Base-by-base conservation (phyloP, 2,113 vertebrate genomes). In the Cacatua alba region DNA sequence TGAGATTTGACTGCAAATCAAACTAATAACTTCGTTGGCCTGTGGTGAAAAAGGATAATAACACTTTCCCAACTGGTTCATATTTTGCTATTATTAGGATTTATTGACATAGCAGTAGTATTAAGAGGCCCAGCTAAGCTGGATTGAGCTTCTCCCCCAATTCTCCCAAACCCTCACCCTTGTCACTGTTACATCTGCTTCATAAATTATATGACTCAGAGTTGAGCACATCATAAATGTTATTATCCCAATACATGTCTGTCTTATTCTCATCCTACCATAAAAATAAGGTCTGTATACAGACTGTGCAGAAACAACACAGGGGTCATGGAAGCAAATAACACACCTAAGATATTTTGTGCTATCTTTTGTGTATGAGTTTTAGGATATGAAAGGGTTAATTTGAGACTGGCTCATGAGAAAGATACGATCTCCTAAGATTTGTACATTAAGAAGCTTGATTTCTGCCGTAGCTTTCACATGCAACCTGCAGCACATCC, bases 11-110 rank as follows among this genome's bases (percentile, higher is more conserved):
- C 83, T 82, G 48, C 60, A 91, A 91, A 92, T 84, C 69, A 94
- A 92, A 78, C n/a, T 46, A 84, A 60, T 57, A 93, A 79, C 35
- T 94, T 94, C 69, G 39, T 84, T 84, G 33, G 15, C 37, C 57
- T 86, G 35, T 44, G 81, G 44, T 76, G 43, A 80, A 82, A 90
- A 90, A 63, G 8, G 31, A 63, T 67, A 41, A n/a, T 63, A 51
- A 71, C 3, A 1, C 44, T 90, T 86, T 91, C 25, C 14, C 48
- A 79, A 53, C 29, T 2, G 1, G 79, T 53, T 82, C 23, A 19
- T 72, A 81, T 95, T 96, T 90, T 88, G 16, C 24, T 82, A 4
- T 41, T 83, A 74, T 79, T 89, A 82, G 77, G 74, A 82, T 95
- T 95, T 85, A 89, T 91, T 87, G 74, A 71, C 76, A 29, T 57